Base-by-base conservation (phyloP, 2,797 vertebrate species). In the Enteromius mattozi region DNA sequence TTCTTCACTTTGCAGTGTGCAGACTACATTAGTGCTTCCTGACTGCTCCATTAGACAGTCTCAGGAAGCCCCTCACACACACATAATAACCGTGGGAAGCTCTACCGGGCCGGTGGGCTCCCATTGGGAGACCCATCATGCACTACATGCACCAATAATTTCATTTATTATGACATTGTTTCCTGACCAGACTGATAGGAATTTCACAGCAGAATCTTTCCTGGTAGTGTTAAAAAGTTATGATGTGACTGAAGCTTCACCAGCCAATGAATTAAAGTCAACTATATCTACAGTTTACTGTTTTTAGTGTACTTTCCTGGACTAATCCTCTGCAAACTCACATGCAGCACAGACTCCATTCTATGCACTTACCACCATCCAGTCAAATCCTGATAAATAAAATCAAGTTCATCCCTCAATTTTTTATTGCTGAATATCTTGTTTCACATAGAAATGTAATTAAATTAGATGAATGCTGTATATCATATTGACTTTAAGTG, bases 11-110 rank as follows among this genome's bases (percentile, higher is more conserved):
- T 4, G 17, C 21, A 76, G 40, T 16, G 33, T 65, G 35, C 61
- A 40, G 24, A 30, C 47, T 49, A 7, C 72, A 56, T 86, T 76
- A 70, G 72, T 45, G 61, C 84, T 24, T 79, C 40, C 74, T 51
- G 74, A 24, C 30, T 63, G 74, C 72, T 77, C 13, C 21, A 69
- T 51, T 85, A 66, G 71, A 81, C 63, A 61, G 47, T 24, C 51
- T 74, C 45, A 51, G 70, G 9, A 74, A 49, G 24, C 16, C 45
- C 45, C 16, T 17, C 69, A 71, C 69, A 71, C 69, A 72, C 69
- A 72, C 45, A 33, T 27, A 6, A 0, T 12, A 33, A 49, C 1
- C 17, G 16, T 74, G 17, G 16, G 16, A 74, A 74, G 45, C 27
- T 51, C 12, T 70, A 45, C 37, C 6, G 3, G 21, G n/a, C 37